A percentile compares a stretch with the other conserved stretches of the same genome.
phyloP scores from a whole-genome alignment of 2,113 vertebrate genomes.

The Aleadryas rufinucha region DNA sequence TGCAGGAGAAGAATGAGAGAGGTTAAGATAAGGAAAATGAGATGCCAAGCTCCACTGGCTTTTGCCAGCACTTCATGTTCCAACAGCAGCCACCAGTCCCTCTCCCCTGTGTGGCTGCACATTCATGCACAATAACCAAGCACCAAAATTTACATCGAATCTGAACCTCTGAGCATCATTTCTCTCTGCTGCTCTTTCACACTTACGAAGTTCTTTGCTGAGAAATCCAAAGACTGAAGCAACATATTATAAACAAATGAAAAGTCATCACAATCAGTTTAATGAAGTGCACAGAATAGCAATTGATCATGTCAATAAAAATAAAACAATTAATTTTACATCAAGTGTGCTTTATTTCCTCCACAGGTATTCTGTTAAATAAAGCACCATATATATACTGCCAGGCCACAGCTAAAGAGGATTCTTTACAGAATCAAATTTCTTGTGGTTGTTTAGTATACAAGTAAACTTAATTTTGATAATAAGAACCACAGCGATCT shows the following conservation, averaged over 20 bases:
- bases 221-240: conserved; percentile 68
- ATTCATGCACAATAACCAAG: background rate
- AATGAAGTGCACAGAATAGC: conserved; percentile 86
- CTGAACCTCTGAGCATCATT: background rate
- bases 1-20: background rate
- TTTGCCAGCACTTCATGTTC: background rate
- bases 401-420: conserved; percentile 97
- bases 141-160: background rate
- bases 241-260: conserved; percentile 76
- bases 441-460: conserved; percentile 98
- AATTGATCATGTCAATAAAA: conserved; percentile 89
- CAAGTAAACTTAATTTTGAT: conserved; percentile 99
- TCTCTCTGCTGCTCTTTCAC: background rate
- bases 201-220: background rate
- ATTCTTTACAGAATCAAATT: conserved; percentile 99
- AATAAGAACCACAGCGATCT: conserved; percentile 95
- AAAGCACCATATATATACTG: conserved; percentile 99
- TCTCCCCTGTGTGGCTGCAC: background rate
- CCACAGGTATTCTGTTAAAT: conserved; percentile 96
- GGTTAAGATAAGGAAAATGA: background rate
- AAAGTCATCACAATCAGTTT: conserved; percentile 85
- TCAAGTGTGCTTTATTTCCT: conserved; percentile 97
- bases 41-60: background rate
- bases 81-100: background rate
- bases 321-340: conserved; percentile 99